phyloP scores from a whole-genome alignment of 1,140 invertebrate genomes.

The Drosophila fuyamai region DNA sequence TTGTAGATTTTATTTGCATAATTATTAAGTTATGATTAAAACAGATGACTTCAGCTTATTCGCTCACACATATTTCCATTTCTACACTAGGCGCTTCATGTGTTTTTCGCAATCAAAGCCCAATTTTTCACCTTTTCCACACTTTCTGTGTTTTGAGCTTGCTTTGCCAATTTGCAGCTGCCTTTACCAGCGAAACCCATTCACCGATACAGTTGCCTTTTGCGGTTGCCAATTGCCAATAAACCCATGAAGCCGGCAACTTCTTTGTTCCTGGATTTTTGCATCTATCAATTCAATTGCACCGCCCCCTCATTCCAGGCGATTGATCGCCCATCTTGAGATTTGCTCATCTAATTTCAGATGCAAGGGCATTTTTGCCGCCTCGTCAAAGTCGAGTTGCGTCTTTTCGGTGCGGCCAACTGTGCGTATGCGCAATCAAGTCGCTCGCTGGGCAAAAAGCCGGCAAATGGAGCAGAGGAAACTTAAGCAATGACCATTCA shows the following conservation, averaged over 20 bases:
- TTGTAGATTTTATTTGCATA: no score
- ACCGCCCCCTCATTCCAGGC: conserved; percentile 7
- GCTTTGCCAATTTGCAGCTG: conserved; percentile 39
- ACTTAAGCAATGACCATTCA: conserved; percentile 65
- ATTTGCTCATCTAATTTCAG: conserved; percentile 24
- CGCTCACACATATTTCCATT: no score
- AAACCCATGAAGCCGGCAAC: conserved; percentile 5
- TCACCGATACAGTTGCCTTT: conserved; percentile 7
- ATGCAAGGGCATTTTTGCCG: conserved; percentile 15
- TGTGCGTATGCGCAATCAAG: conserved; percentile 45
- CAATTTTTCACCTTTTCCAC: not conserved
- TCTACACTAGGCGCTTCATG: not conserved
- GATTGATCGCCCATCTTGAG: conserved; percentile 30
- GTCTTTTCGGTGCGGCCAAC: conserved; percentile 14
- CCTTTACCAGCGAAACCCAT: not conserved
- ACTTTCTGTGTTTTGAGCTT: not conserved
- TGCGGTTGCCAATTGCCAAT: conserved; percentile 41
- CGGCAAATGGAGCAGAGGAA: conserved; percentile 19
- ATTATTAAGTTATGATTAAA: not conserved
- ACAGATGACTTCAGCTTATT: no score
- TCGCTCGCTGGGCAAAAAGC: conserved; percentile 4
- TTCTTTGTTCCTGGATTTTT: conserved; percentile 17
- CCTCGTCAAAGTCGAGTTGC: conserved; percentile 4
- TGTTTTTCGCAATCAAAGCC: conserved; percentile 5
- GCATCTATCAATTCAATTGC: conserved; percentile 30